phyloP scores from a whole-genome alignment of 2,888 invertebrate species.

The Protophormia terraenovae region DNA sequence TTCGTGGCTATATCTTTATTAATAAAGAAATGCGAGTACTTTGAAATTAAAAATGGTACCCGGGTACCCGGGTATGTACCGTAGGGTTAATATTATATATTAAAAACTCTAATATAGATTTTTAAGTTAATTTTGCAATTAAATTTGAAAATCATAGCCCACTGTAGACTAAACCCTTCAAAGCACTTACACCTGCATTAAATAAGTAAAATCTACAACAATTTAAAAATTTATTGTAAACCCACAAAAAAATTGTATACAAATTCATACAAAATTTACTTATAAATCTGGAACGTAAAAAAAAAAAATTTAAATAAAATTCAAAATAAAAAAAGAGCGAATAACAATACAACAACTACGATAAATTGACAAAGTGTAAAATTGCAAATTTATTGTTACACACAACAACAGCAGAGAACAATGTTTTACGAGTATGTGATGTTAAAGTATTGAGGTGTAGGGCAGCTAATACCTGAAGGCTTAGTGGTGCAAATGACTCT shows the following conservation, averaged over 20 bases:
- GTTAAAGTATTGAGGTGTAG: neutral
- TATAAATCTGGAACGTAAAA: neutral
- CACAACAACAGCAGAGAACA: neutral
- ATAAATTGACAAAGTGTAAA: slow-evolving; percentile 60
- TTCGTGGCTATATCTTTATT: too few relatives aligned
- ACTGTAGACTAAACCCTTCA: neutral
- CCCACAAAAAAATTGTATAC: neutral
- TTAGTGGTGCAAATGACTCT: neutral
- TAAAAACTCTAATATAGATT: too few relatives aligned
- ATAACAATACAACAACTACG: neutral
- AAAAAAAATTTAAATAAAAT: neutral
- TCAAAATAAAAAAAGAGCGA: neutral
- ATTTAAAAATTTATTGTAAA: slow-evolving; percentile 22
- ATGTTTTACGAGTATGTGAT: neutral
- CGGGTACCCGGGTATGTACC: too few relatives aligned
- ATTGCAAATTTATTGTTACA: slow-evolving; percentile 59
- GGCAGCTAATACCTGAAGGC: neutral
- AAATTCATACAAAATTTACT: slow-evolving; percentile 18
- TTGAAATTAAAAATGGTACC: too few relatives aligned
- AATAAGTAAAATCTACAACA: slow-evolving; percentile 5
- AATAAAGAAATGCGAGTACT: too few relatives aligned
- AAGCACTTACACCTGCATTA: neutral
- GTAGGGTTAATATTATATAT: too few relatives aligned
- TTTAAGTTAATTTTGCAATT: too few relatives aligned
- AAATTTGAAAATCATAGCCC: neutral